Conservation (phyloP, 2,797 vertebrate genomes). For the Sebastiscus albofasciatus region DNA sequence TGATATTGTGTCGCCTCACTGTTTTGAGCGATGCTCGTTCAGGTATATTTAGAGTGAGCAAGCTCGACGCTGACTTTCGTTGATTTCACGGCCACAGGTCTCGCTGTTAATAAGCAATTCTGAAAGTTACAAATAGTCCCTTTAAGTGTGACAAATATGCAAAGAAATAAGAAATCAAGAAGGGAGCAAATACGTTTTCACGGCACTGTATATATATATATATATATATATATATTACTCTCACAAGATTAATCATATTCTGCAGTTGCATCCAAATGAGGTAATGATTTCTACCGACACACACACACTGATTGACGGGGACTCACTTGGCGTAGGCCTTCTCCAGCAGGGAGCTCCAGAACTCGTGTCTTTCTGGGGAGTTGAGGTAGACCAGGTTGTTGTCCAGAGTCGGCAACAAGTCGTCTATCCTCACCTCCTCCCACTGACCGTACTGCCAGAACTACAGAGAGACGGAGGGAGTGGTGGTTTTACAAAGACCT, state of each 20-base stretch:
- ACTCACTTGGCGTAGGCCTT: constrained; percentile 88
- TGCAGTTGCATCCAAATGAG: not conserved
- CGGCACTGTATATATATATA: no score
- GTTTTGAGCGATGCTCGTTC: no score
- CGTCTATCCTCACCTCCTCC: constrained; percentile 80
- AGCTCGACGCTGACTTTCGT: no score
- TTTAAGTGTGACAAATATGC: no score
- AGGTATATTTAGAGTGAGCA: no score
- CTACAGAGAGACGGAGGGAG: constrained; percentile 49
- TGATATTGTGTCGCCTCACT: no score
- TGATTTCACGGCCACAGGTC: no score
- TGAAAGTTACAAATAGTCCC: no score
- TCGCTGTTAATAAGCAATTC: no score
- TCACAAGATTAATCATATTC: not conserved
- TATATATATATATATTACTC: not conserved
- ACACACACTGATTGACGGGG: not conserved
- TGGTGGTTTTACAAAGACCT: no score
- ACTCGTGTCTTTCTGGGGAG: constrained; percentile 77
- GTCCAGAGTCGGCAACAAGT: constrained; percentile 75
- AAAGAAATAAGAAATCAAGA: no score
- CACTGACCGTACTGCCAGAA: constrained; percentile 87
- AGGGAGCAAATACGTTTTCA: no score
- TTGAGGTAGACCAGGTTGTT: constrained; percentile 76
- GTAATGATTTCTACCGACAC: not conserved
- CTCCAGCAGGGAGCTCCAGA: constrained; percentile 86